Percentiles rank a stretch among this genome's conserved stretches.
Conservation (phyloP, 2,888 invertebrate species). For the Gymnosoma rotundatum region DNA sequence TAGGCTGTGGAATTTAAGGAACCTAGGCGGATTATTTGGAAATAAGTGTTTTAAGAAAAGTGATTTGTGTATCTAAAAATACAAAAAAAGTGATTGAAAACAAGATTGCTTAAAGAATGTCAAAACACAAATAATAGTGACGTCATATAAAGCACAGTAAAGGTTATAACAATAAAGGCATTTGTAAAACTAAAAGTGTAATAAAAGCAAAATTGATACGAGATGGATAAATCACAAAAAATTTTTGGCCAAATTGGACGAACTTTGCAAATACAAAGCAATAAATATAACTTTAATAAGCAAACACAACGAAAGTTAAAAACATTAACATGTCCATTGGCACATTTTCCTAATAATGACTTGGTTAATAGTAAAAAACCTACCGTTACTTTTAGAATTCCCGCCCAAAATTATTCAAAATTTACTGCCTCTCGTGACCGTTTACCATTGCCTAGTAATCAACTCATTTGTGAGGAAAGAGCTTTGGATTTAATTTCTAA, state of each 20-base stretch:
- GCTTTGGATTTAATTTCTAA: constrained; percentile 89
- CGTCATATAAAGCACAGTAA: constrained; percentile 60
- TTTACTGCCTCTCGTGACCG: constrained; percentile 71
- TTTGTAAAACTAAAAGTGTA: background rate
- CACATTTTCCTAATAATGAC: background rate
- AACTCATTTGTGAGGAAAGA: constrained; percentile 86
- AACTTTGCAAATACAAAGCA: constrained; percentile 58
- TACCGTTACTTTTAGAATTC: background rate
- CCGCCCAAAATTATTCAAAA: constrained; percentile 73
- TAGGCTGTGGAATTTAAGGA: constrained; percentile 44
- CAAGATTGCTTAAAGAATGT: background rate
- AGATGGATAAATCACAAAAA: constrained; percentile 63
- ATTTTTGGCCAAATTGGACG: constrained; percentile 54
- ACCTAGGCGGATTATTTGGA: constrained; percentile 39
- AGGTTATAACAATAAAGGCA: constrained; percentile 16
- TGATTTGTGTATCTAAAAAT: background rate
- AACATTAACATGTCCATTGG: constrained; percentile 41
- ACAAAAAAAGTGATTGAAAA: background rate
- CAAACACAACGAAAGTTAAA: constrained; percentile 53
- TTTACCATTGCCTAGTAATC: constrained; percentile 55
- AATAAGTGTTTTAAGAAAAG: background rate
- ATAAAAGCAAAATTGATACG: background rate
- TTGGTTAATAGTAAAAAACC: constrained; percentile 1
- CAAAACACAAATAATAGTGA: constrained; percentile 59
- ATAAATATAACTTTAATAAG: constrained; percentile 17